Evolutionary conservation across 2,888 invertebrate species (phyloP).

Genomic region (Cheiracanthium punctorium): DNA sequence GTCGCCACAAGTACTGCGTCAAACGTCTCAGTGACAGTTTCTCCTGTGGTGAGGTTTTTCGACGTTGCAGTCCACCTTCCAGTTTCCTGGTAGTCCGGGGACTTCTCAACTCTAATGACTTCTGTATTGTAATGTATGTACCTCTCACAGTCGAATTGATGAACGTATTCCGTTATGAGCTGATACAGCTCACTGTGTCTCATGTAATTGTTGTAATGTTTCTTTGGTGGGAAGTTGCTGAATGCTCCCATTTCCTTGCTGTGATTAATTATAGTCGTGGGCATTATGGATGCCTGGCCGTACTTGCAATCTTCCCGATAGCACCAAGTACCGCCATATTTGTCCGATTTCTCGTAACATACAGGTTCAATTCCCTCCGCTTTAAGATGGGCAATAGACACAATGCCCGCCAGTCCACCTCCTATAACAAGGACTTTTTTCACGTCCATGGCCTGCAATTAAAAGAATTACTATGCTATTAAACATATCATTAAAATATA

Average conservation of each 20-base stretch:
- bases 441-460: too few relatives aligned
- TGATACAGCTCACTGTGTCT: conserved; percentile 75
- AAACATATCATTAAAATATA: too few relatives aligned
- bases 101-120: conserved; percentile 23
- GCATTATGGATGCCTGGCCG: conserved; percentile 74
- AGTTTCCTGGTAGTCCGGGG: conserved; percentile 54
- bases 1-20: conserved; percentile 78
- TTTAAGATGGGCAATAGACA: conserved; percentile 75
- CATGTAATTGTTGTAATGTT: conserved; percentile 77
- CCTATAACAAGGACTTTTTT: conserved; percentile 74
- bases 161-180: conserved; percentile 73
- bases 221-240: conserved; percentile 77
- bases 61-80: conserved; percentile 71
- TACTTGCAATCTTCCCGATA: conserved; percentile 70
- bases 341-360: conserved; percentile 75
- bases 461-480: too few relatives aligned
- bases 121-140: conserved; percentile 68
- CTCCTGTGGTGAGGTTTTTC: conserved; percentile 9
- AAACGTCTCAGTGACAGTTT: conserved; percentile 40
- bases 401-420: conserved; percentile 76
- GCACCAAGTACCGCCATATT: conserved; percentile 76
- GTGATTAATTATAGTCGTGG: conserved; percentile 76
- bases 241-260: conserved; percentile 76
- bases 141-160: conserved; percentile 67
- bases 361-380: conserved; percentile 75